phyloP scores from a whole-genome alignment of 2,113 vertebrate genomes.

The Sylvilagus bachmani region DNA sequence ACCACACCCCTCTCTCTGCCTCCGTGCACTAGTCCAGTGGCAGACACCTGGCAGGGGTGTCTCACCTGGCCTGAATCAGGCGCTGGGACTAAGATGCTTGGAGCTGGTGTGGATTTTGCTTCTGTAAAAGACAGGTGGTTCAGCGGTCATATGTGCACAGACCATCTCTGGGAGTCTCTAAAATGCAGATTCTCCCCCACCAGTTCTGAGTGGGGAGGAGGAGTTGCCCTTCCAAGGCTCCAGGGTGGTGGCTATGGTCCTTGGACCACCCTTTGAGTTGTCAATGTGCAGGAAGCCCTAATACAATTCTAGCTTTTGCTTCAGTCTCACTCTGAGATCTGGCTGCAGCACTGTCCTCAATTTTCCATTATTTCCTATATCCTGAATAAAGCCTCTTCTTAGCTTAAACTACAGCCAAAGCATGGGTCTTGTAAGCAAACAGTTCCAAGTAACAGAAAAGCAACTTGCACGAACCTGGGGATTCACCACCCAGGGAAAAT shows the following conservation, averaged over 20 bases:
- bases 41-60: neutral
- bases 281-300: too few relatives aligned
- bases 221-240: neutral
- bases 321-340: neutral
- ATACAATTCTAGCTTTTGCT: neutral
- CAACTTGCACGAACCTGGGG: neutral
- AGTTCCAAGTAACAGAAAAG: neutral
- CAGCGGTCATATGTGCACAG: rapidly evolving
- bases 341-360: neutral
- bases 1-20: neutral
- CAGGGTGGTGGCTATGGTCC: neutral
- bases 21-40: neutral
- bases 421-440: neutral
- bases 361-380: neutral
- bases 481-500: neutral
- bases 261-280: neutral
- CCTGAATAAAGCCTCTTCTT: neutral
- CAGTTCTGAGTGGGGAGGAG: neutral
- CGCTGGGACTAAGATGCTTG: neutral
- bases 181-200: neutral
- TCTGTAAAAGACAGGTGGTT: neutral
- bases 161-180: neutral
- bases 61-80: neutral
- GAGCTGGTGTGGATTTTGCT: neutral
- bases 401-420: neutral